Percentiles rank a stretch among this genome's conserved stretches.
These are phyloP conservation scores for Trochalopteron elliotii DNA, from an alignment of 2,113 vertebrate genomes.

Conservation along the genomic window DNA sequence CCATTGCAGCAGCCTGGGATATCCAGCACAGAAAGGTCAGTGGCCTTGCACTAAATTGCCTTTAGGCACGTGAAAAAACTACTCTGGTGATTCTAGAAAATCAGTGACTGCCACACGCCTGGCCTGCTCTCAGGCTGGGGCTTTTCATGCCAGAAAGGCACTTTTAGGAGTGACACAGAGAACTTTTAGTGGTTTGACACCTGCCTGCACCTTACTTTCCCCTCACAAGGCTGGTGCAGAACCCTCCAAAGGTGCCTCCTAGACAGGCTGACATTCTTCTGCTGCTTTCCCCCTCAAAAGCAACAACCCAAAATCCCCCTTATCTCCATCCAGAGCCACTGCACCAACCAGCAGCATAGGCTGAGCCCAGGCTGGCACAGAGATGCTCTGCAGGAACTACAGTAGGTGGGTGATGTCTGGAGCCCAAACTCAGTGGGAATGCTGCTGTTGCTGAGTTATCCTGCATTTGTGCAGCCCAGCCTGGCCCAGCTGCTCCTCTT, in stretches of 20 bases:
- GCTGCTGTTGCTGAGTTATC: accelerated
- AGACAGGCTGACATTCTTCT: neutral
- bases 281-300: neutral
- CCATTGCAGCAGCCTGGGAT: accelerated
- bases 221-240: neutral
- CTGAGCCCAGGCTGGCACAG: neutral
- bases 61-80: neutral
- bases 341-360: accelerated
- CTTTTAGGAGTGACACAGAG: neutral
- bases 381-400: accelerated
- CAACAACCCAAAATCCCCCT: neutral
- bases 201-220: neutral
- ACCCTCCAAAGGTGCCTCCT: neutral
- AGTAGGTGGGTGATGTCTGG: accelerated
- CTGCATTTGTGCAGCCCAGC: neutral
- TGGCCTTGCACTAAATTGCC: neutral
- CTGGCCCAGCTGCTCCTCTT: neutral
- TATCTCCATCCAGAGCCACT: neutral
- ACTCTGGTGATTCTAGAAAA: neutral
- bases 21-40: neutral
- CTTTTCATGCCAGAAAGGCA: neutral
- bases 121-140: neutral
- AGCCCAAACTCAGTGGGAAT: neutral
- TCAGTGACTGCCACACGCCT: accelerated
- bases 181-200: neutral